Percentiles rank a stretch among this genome's conserved stretches.
phyloP scores from a whole-genome alignment of 2,113 vertebrate genomes.

The Ptilonorhynchus violaceus region DNA sequence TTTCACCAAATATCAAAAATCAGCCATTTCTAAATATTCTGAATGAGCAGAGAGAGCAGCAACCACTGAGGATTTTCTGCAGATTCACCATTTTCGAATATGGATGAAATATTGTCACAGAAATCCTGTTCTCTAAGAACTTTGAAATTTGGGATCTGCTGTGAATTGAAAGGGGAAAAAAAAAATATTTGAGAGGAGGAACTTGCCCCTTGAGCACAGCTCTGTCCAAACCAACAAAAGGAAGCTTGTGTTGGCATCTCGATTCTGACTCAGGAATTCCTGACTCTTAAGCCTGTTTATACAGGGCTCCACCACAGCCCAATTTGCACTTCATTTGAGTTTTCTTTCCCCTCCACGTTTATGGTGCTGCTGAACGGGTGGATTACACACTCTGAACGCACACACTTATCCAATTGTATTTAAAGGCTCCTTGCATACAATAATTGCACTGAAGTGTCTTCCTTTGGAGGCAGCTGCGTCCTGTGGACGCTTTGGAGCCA shows the following conservation, averaged over 20 bases:
- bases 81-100: neutral
- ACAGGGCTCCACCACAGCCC: constrained; percentile 53
- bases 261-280: constrained; percentile 48
- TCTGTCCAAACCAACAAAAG: constrained; percentile 54
- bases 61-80: neutral
- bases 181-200: neutral
- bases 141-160: neutral
- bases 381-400: constrained; percentile 1
- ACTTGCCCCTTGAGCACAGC: neutral
- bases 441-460: neutral
- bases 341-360: constrained; percentile 5
- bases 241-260: constrained; percentile 61
- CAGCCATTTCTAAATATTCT: neutral
- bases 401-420: neutral
- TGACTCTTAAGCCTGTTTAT: constrained; percentile 65
- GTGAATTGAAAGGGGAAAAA: neutral
- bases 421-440: neutral
- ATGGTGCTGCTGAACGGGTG: neutral
- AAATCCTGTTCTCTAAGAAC: neutral
- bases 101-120: neutral
- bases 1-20: neutral
- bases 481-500: neutral
- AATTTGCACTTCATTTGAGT: constrained; percentile 56
- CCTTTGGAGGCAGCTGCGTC: neutral
- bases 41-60: fast-evolving